Evolutionary conservation across 2,797 vertebrate species (phyloP).

Genomic region (Serranus cabrilla): DNA sequence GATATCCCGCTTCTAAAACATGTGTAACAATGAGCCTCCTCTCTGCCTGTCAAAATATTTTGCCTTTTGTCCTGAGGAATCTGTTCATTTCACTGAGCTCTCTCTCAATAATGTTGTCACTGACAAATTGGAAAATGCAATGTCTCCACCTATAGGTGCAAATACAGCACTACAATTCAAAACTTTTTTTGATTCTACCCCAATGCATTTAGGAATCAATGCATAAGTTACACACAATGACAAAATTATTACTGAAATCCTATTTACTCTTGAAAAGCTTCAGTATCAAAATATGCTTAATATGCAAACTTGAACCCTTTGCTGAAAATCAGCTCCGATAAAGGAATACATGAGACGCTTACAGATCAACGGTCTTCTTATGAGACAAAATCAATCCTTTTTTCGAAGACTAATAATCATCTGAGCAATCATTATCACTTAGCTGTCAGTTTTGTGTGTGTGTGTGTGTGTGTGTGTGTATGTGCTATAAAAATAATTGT

Average conservation of each 20-base stretch:
- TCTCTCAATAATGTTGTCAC: slow-evolving; percentile 7
- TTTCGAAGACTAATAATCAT: no score
- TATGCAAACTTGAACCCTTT: background rate
- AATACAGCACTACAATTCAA: slow-evolving; percentile 40
- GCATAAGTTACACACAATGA: background rate
- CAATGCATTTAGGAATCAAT: background rate
- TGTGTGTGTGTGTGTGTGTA: no score
- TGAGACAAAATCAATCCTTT: background rate
- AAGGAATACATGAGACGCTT: background rate
- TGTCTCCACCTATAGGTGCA: slow-evolving; percentile 84
- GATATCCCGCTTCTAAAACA: slow-evolving; percentile 78
- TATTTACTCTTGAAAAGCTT: background rate
- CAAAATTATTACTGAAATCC: background rate
- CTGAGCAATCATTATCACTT: no score
- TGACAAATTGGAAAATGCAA: slow-evolving; percentile 69
- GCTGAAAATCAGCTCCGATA: background rate
- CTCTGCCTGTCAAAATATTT: slow-evolving; percentile 85
- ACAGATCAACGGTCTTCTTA: background rate
- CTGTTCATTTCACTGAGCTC: slow-evolving; percentile 61
- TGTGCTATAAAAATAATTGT: no score
- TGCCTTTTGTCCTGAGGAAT: slow-evolving; percentile 81
- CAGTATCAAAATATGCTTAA: no score
- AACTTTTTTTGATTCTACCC: background rate
- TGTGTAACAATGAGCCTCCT: slow-evolving; percentile 80
- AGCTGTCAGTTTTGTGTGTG: no score